These are phyloP conservation scores for Branchipolynoe longqiensis DNA, from an alignment of 2,888 invertebrate species.

Conservation along the genomic window DNA sequence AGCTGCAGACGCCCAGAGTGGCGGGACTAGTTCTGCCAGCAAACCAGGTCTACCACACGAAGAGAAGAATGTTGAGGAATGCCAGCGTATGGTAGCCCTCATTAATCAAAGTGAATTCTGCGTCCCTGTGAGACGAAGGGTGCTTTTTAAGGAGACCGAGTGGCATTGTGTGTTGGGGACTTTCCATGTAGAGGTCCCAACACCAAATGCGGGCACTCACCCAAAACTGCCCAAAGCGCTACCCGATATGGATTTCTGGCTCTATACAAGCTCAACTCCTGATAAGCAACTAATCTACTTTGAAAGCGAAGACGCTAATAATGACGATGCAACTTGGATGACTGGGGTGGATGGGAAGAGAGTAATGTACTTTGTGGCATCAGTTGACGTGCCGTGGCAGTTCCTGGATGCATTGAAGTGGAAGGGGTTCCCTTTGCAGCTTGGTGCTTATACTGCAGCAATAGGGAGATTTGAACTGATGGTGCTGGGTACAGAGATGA, in stretches of 20 bases:
- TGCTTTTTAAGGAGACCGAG: slow-evolving; percentile 61
- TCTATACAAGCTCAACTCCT: slow-evolving; percentile 75
- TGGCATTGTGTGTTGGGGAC: slow-evolving; percentile 69
- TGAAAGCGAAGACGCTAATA: slow-evolving; percentile 69
- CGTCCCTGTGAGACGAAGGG: slow-evolving; percentile 64
- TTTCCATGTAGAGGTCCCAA: slow-evolving; percentile 61
- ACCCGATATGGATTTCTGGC: slow-evolving; percentile 73
- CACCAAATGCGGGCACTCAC: not conserved
- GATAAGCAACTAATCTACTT: slow-evolving; percentile 76
- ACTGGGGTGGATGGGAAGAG: slow-evolving; percentile 41
- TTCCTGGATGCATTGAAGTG: slow-evolving; percentile 37
- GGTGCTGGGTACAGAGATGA: slow-evolving; percentile 69
- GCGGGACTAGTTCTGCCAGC: not conserved
- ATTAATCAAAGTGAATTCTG: slow-evolving; percentile 70
- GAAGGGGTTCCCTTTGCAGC: slow-evolving; percentile 52
- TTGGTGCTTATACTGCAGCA: slow-evolving; percentile 15
- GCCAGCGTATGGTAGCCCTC: not conserved
- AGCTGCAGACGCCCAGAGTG: not conserved
- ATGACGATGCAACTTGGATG: not conserved
- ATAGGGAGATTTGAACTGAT: slow-evolving; percentile 39
- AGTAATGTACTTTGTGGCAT: slow-evolving; percentile 48
- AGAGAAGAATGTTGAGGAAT: slow-evolving; percentile 25
- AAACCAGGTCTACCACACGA: slow-evolving; percentile 33
- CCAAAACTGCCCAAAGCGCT: slow-evolving; percentile 59
- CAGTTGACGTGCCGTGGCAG: slow-evolving; percentile 3